Base-by-base conservation (phyloP, 1,140 invertebrate species). In the Aphelinus certus region DNA sequence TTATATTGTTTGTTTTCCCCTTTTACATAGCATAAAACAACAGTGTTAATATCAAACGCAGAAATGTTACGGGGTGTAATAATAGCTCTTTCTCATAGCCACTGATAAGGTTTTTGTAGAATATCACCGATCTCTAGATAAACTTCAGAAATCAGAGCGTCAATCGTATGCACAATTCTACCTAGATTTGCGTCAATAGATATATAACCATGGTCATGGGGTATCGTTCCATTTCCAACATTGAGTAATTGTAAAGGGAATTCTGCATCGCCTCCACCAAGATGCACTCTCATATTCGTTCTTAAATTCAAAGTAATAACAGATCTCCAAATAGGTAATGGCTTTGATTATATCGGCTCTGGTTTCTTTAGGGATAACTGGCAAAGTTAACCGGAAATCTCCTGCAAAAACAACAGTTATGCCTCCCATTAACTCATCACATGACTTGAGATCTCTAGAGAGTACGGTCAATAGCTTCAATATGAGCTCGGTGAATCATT, bases 311-410 rank as follows among this genome's bases (percentile, higher is more conserved):
- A 9, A 53, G 51, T 9, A 9, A 53, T 53, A 53, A 53, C 51
- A 5, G 60, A 62, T 62, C 45, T 49, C 84, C 85, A 88, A 71
- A 89, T 79, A 84, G 75, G 75, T 64, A n/a, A n/a, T n/a, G n/a
- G n/a, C 78, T 69, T 73, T 76, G 9, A 83, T 62, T 78, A 75
- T 78, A 76, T 83, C 81, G 26, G 78, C 79, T 51, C 56, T 71
- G 61, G 82, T 87, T 78, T 79, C 82, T 78, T 81, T 62, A 65
- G 79, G 74, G 61, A 89, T 82, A 71, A 89, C 83, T 60, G 88
- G 87, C 72, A 89, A 78, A 71, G 83, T 88, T 85, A 89, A 86
- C 9, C 85, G 75, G 67, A 89, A 89, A 80, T 89, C 86, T 77
- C 84, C 83, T 64, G 79, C 77, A 46, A 84, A 79, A 62, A 84